Evolutionary conservation across 2,113 vertebrate genomes (phyloP).

Genomic region (Sinocyclocheilus rhinocerous): DNA sequence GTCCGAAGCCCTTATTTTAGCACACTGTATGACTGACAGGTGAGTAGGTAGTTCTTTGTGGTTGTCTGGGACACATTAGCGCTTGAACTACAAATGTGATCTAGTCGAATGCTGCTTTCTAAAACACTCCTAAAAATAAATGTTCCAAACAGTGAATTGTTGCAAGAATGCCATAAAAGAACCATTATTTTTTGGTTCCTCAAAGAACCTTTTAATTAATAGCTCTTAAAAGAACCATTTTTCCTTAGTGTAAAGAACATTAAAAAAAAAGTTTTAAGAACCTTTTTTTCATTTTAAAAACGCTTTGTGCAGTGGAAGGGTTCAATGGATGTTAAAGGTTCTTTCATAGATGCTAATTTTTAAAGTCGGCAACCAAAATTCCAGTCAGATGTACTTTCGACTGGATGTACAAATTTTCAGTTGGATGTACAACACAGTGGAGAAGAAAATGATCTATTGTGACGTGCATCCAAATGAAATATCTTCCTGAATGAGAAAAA

Average conservation of each 20-base stretch:
- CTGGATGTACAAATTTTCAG: too few relatives aligned
- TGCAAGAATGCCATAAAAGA: background rate
- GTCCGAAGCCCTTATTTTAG: background rate
- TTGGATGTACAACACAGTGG: too few relatives aligned
- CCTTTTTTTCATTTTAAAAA: background rate
- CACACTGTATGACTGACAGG: background rate
- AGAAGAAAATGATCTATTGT: background rate
- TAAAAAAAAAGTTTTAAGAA: background rate
- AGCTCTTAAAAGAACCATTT: background rate
- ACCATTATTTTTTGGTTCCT: background rate
- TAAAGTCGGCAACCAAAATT: background rate
- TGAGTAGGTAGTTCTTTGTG: background rate
- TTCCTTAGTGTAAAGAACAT: background rate
- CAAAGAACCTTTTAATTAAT: background rate
- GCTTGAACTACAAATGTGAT: background rate
- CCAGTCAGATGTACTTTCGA: background rate
- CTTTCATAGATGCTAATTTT: background rate
- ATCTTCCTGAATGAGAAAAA: background rate
- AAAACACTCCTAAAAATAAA: background rate
- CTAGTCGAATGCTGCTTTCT: background rate
- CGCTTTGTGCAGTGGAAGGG: background rate
- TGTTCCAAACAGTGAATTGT: background rate
- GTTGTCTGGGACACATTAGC: background rate
- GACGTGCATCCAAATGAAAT: background rate
- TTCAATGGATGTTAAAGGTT: background rate